Base-by-base conservation (phyloP, 2,888 invertebrate genomes). In the Lasioglossum leucozonium region DNA sequence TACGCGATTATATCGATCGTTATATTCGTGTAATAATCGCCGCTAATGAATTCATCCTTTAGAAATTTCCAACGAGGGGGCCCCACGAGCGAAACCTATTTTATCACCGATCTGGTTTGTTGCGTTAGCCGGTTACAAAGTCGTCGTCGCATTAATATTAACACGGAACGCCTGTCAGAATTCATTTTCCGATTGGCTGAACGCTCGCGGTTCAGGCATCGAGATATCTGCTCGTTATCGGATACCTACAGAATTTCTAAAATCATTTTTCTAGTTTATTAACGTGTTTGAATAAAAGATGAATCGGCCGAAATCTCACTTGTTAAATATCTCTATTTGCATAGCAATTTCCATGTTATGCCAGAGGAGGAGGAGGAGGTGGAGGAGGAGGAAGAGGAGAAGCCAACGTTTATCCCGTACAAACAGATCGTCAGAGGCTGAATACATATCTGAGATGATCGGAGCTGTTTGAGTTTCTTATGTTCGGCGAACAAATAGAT, bases 81-180 rank as follows among this genome's bases (percentile, higher is more conserved):
- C 51, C 51, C n/a, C 51, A 22, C 8, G 22, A 22, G 65, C 22
- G 22, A 0, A 16, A 62, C 62, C 62, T 26, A 62, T 62, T 62
- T 62, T 62, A 62, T 62, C 62, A 30, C 30, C 62, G 62, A 30
- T 30, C 62, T 62, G 62, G 30, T 62, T 62, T 62, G 62, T 62
- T 62, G 30, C 26, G 30, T 30, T 26, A 30, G 51, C 37, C 34
- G 34, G 30, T 37, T 67, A 34, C 34, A 34, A 67, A 22, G 8
- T 37, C 18, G 34, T 37, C 30, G 30, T 37, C 18, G 18, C 34
- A 67, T 67, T 34, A 37, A 67, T 40, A 51, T 51, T 67, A 67
- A 22, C 40, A 11, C 5, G n/a, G 37, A n/a, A 22, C 40, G 11
- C 34, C 11, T 34, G 37, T 67, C 37, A 22, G 37, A 67, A 67